phyloP scores from a whole-genome alignment of 2,113 vertebrate genomes.

The Marcusenius ussheri region DNA sequence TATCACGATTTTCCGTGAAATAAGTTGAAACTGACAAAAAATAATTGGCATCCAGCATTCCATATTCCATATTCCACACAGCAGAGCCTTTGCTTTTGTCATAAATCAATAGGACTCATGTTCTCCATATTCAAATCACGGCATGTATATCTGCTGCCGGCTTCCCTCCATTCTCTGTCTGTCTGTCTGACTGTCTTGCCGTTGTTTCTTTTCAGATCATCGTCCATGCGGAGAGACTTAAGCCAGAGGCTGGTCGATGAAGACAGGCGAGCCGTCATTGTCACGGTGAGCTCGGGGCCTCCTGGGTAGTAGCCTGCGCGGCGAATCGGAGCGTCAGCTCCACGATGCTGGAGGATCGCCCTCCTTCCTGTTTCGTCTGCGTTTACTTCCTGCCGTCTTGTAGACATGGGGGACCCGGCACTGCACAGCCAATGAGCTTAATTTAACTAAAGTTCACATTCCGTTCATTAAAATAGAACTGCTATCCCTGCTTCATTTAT shows the following conservation, averaged over 20 bases:
- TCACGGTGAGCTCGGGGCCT: neutral
- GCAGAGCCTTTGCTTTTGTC: neutral
- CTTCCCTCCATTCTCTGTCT: neutral
- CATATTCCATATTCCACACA: neutral
- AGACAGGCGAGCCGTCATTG: neutral
- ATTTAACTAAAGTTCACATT: neutral
- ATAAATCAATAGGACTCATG: neutral
- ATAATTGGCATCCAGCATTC: neutral
- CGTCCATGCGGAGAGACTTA: neutral
- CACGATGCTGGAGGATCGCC: neutral
- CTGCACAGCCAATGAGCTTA: neutral
- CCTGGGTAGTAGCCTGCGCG: too few species aligned
- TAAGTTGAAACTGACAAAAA: neutral
- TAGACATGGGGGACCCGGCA: neutral
- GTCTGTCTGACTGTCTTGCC: neutral
- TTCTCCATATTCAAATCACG: neutral
- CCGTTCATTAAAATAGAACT: neutral
- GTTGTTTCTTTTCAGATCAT: neutral
- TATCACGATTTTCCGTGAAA: neutral
- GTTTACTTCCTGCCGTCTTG: neutral
- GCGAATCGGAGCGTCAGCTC: neutral
- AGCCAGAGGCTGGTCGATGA: constrained; percentile 5
- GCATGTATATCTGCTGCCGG: neutral
- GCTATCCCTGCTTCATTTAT: neutral
- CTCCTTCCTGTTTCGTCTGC: neutral